Base-by-base conservation (phyloP, 2,113 vertebrate species). In the Myotis brandtii region DNA sequence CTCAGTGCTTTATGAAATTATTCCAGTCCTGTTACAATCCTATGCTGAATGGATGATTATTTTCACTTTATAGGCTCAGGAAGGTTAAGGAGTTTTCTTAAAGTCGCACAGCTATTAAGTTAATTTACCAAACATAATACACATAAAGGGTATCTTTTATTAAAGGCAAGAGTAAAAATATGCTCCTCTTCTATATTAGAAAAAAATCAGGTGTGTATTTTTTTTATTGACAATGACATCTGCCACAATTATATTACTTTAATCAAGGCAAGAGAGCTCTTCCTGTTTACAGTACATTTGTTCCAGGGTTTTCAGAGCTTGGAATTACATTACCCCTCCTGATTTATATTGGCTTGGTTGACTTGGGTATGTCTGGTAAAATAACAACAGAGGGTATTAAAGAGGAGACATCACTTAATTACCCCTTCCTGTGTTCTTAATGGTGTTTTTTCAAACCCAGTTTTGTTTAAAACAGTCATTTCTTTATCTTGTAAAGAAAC, bases 401-500 rank as follows among this genome's bases (percentile, higher is more conserved):
- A 89, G 48, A 89, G 34, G 37, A 30, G 17, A 59, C 13, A 52
- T 81, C 80, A 75, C 64, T 93, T 90, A 70, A 70, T 89, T 82
- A 82, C 67, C 67, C 43, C 20, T 80, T 56, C 12, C 84, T 89
- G 6, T 92, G 64, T 76, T 75, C 83, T 89, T 81, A 77, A 87
- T 93, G 82, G 50, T 75, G 79, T 21, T 91, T 62, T 59, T 87
- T 96, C 80, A 52, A 86, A 93, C 43, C 12, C n/a, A 72, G 10
- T 84, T 75, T 32, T 34, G 30, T 92, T 75, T 56, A 59, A 92
- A 69, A 77, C 69, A 67, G 14, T 77, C 9, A 25, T 72, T 96
- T 69, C 66, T 94, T 92, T 92, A 32, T 37, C n/a, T 62, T 90
- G 77, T 79, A 96, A 77, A 70, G 40, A 92, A 93, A 69, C 56